phyloP scores from a whole-genome alignment of 1,140 invertebrate species.

The Drosophila busckii region DNA sequence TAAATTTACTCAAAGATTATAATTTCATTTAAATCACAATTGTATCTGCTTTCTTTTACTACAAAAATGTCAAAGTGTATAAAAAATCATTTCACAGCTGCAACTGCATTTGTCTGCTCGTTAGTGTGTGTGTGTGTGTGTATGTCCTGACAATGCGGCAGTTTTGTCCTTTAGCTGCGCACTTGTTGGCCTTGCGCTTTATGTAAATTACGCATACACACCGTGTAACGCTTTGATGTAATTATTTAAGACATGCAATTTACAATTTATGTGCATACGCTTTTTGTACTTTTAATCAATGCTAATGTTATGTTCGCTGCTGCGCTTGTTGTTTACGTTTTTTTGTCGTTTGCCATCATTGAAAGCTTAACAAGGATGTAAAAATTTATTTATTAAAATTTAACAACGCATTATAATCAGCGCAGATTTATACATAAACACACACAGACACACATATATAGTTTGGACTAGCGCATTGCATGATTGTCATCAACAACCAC shows the following conservation, averaged over 20 bases:
- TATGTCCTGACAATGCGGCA: constrained; percentile 37
- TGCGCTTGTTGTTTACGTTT: constrained; percentile 5
- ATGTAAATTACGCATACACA: constrained; percentile 54
- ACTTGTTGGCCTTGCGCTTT: constrained; percentile 22
- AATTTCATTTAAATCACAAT: too few species aligned
- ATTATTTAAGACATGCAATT: constrained; percentile 71
- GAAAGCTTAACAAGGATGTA: constrained; percentile 71
- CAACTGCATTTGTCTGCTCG: constrained; percentile 29
- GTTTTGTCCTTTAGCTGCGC: constrained; percentile 57
- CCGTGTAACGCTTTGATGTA: constrained; percentile 28
- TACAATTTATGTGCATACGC: constrained; percentile 39
- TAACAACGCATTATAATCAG: constrained; percentile 76
- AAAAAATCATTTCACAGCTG: constrained; percentile 43
- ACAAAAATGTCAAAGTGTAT: too few species aligned
- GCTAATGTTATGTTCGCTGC: constrained; percentile 16
- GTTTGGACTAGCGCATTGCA: constrained; percentile 30
- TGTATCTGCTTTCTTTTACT: too few species aligned
- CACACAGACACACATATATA: constrained; percentile 8
- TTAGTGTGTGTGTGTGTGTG: constrained; percentile 20
- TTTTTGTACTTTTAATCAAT: constrained; percentile 47
- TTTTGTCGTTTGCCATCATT: constrained; percentile 22
- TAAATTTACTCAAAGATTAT: too few species aligned
- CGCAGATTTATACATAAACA: constrained; percentile 66
- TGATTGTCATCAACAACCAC: constrained; percentile 62
- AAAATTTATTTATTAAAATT: constrained; percentile 78